A percentile compares a stretch with the other conserved stretches of the same genome.
Evolutionary conservation across 1,140 invertebrate genomes (phyloP).

Genomic region (Geopemphigus sp.): DNA sequence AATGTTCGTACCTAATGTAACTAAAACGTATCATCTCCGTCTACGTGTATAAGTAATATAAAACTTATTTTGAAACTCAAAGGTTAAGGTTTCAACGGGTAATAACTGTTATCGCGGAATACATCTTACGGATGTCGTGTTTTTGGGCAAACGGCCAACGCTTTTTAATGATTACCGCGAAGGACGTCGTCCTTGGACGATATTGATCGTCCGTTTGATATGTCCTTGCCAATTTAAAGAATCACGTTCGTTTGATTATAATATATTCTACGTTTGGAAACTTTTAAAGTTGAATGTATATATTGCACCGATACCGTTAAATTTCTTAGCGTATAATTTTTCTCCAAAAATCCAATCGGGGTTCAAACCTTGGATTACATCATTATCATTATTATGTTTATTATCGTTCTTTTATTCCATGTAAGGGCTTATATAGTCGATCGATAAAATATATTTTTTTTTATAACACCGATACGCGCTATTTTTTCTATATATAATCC

Average conservation of each 20-base stretch:
- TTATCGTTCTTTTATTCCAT: background rate
- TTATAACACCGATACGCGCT: background rate
- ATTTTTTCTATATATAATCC: background rate
- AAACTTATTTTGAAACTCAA: conserved; percentile 3
- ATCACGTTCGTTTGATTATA: conserved; percentile 15
- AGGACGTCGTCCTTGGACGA: conserved; percentile 13
- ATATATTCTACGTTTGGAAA: background rate
- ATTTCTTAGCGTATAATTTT: background rate
- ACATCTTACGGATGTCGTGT: background rate
- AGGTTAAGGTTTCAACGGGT: conserved; percentile 18
- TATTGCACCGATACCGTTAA: background rate
- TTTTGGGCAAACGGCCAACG: background rate
- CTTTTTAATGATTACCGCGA: conserved; percentile 13
- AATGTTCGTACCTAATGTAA: background rate
- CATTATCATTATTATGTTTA: no score
- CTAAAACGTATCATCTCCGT: background rate
- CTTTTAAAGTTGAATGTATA: conserved; percentile 4
- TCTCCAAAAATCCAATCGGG: background rate
- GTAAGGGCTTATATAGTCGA: background rate
- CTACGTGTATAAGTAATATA: background rate
- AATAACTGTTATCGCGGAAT: background rate
- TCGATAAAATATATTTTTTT: background rate
- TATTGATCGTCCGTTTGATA: background rate
- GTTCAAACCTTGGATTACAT: background rate
- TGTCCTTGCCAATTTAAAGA: conserved; percentile 7